Base-by-base conservation (phyloP, 2,888 invertebrate genomes). In the Sympetrum striolatum region DNA sequence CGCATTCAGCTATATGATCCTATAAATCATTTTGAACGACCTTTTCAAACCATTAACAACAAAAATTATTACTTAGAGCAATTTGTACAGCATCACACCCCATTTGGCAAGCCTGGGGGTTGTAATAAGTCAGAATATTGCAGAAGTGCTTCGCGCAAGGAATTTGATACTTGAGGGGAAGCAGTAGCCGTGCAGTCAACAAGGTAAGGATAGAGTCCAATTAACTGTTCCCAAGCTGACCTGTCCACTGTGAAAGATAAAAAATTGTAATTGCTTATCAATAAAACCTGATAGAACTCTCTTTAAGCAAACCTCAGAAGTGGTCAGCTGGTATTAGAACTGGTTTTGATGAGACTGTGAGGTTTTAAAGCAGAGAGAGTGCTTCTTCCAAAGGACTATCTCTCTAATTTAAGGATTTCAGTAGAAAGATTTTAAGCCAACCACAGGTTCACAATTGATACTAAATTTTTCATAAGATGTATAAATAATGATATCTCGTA, bases 161-260 rank as follows among this genome's bases (percentile, higher is more conserved):
- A 97, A 91, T 96, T 95, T 82, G 97, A 97, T 22, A 98, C 97
- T 94, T 97, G 97, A 6, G 97, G 97, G 90, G 96, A 96, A 22
- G 97, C 97, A 90, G 97, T 97, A 48, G 94, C 94, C 92, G 96
- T 97, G 93, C 97, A 98, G 93, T 97, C 96, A 82, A 98, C 98
- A 92, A 99, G 95, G 93, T 96, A 96, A 0, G 98, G 98, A 95
- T 99, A 99, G 58, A 99, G 94, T 37, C 96, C 97, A 93, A 99
- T 98, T 91, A 99, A 94, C 93, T 98, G 98, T 93, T 98, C 97
- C 99, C 99, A 99, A 0, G 98, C 98, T 35, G 96, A 96, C 92
- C 96, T 96, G 94, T 98, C 98, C 91, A 98, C 98, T 97, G 93
- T 22, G 37, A 60, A 60, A 37, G 39, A 90, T 95, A 94, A 91